Evolutionary conservation across 2,113 vertebrate genomes (phyloP).

Genomic region (Ibidorhyncha struthersii): DNA sequence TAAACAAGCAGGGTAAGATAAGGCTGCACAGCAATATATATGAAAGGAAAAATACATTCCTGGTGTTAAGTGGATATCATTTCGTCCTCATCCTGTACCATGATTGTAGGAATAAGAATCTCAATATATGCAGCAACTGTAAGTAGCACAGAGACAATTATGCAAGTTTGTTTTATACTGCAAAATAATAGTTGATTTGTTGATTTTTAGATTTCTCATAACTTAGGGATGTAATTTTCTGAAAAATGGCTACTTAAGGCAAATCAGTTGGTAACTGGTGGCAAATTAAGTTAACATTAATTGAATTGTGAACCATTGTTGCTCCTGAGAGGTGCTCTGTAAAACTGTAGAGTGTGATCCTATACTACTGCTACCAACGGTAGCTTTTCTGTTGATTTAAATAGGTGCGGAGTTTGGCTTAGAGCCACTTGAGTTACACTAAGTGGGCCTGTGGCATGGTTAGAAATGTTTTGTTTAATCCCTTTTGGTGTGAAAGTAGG

Average conservation of each 20-base stretch:
- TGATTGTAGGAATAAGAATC: neutral
- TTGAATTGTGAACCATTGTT: constrained; percentile 34
- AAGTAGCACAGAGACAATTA: neutral
- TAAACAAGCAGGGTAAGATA: neutral
- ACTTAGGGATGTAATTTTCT: neutral
- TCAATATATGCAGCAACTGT: neutral
- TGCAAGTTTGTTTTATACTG: neutral
- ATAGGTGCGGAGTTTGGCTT: constrained; percentile 51
- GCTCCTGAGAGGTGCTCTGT: constrained; percentile 37
- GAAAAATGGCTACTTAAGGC: neutral
- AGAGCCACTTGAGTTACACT: constrained; percentile 26
- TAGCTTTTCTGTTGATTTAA: constrained; percentile 7
- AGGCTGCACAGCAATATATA: neutral
- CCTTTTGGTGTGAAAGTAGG: constrained; percentile 14
- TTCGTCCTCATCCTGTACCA: neutral
- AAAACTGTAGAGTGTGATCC: neutral
- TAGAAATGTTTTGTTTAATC: constrained; percentile 26
- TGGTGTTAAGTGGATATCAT: neutral
- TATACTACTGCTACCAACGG: neutral
- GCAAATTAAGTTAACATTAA: constrained; percentile 38
- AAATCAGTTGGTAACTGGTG: neutral
- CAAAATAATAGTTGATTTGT: neutral
- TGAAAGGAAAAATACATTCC: neutral
- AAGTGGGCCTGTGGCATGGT: neutral
- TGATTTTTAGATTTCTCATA: neutral